These are phyloP conservation scores for Scrobipalpa costella DNA, from an alignment of 2,888 invertebrate genomes.

Conservation along the genomic window DNA sequence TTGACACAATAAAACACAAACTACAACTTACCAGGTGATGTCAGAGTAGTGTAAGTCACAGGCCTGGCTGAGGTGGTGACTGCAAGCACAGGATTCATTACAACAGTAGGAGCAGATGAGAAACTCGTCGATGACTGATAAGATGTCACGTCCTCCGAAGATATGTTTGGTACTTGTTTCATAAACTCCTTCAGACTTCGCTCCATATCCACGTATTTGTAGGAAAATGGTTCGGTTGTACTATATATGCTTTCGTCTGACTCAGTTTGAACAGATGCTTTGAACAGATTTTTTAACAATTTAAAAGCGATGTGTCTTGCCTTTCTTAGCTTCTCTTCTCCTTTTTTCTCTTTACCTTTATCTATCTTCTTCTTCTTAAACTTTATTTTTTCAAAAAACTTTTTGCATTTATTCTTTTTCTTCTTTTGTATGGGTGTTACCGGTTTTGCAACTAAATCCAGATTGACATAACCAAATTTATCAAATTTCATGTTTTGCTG, in stretches of 20 bases:
- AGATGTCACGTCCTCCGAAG: neutral
- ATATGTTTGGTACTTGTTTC: neutral
- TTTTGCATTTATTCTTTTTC: slow-evolving; percentile 38
- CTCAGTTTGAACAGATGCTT: neutral
- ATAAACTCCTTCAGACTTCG: neutral
- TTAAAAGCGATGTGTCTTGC: slow-evolving; percentile 53
- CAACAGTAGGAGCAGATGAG: neutral
- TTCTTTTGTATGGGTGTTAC: slow-evolving; percentile 42
- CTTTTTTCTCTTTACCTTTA: neutral
- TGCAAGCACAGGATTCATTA: neutral
- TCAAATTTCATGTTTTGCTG: slow-evolving; percentile 29
- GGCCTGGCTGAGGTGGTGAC: too few species aligned
- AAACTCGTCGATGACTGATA: neutral
- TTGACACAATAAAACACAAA: too few species aligned
- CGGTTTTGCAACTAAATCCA: slow-evolving; percentile 44
- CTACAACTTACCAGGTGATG: too few species aligned
- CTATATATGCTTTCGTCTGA: neutral
- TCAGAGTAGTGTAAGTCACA: too few species aligned
- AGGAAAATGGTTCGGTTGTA: neutral
- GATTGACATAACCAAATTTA: slow-evolving; percentile 46
- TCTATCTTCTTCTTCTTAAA: slow-evolving; percentile 34
- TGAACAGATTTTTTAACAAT: slow-evolving; percentile 50
- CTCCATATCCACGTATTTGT: neutral
- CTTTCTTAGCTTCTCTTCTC: slow-evolving; percentile 22
- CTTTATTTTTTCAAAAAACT: slow-evolving; percentile 44